A percentile compares a stretch with the other conserved stretches of the same genome.
phyloP scores from a whole-genome alignment of 1,140 invertebrate species.

The Globodera ellingtonae region DNA sequence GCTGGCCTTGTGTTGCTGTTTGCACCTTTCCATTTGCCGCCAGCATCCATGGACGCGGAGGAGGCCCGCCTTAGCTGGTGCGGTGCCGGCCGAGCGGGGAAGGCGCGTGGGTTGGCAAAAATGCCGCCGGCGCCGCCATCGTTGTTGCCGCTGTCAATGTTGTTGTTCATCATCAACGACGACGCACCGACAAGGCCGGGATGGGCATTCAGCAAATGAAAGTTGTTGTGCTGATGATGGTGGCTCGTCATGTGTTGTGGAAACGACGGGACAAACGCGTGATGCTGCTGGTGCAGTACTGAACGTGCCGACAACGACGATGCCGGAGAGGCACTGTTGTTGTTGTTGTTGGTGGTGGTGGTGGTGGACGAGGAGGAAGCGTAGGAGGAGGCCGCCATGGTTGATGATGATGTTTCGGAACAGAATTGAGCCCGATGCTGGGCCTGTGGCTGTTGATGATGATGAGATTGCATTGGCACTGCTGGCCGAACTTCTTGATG shows the following conservation, averaged over 20 bases:
- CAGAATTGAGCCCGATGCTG: background rate
- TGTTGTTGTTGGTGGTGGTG: background rate
- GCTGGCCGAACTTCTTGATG: background rate
- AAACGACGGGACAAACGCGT: background rate
- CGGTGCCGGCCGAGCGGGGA: conserved; percentile 4
- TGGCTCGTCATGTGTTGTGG: too few relatives aligned
- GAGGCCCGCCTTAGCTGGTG: conserved; percentile 19
- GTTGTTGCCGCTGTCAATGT: background rate
- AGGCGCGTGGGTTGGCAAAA: background rate
- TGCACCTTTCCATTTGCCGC: conserved; percentile 10
- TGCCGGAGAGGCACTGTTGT: background rate
- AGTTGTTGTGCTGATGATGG: background rate
- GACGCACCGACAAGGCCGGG: too few relatives aligned
- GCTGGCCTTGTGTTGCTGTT: conserved; percentile 14
- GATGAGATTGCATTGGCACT: background rate
- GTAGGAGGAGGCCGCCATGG: background rate
- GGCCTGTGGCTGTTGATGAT: background rate
- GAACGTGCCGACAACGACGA: background rate
- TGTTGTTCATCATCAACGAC: too few relatives aligned
- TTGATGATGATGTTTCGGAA: background rate
- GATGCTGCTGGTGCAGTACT: background rate
- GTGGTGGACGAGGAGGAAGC: too few relatives aligned
- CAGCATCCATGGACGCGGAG: conserved; percentile 6
- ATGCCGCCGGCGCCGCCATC: background rate
- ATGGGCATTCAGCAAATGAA: background rate